Base-by-base conservation (phyloP, 2,888 invertebrate genomes). In the Caenorhabditis sp. region DNA sequence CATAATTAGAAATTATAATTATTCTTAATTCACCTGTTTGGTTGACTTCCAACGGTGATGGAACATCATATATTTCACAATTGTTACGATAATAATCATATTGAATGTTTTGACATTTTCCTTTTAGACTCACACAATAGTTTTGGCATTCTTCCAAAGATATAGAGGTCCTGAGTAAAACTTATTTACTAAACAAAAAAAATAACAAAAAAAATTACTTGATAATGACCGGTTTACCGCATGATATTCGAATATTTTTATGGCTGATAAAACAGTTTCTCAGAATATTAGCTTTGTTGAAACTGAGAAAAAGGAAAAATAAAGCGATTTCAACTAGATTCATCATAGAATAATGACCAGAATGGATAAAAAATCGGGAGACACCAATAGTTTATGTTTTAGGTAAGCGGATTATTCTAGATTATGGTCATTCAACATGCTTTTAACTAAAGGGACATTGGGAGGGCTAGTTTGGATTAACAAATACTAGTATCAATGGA, bases 21-120 rank as follows among this genome's bases (percentile, higher is more conserved):
- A 31, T 4, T 31, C 10, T 49, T 23, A 27, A 54, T 61, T 58
- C 21, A 71, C 66, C 66, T 6, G 71, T 54, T 31, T 27, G 23
- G 21, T 73, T 73, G 23, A 67, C 54, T 60, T 61, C 58, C 24
- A 76, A 50, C n/a, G 78, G 78, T 5, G 78, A 78, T 6, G 71
- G 69, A 1, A 65, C 62, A 62, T 62, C 66, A 36, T 66, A 78
- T 19, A 78, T 64, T 23, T 77, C 76, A 59, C 79, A 79, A 51
- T 57, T 51, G 14, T 76, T 76, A 14, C 69, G 55, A 57, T 77
- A 79, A 57, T 73, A 76, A 37, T 79, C 76, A 59, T 78, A 79
- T 23, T 79, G 77, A 24, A 69, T 65, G 6, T 70, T 73, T 62
- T 68, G 68, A 24, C 79, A 79, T 53, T 74, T 68, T 14, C 66